These are phyloP conservation scores for Pygoscelis adeliae DNA, from an alignment of 2,113 vertebrate genomes.

Conservation along the genomic window DNA sequence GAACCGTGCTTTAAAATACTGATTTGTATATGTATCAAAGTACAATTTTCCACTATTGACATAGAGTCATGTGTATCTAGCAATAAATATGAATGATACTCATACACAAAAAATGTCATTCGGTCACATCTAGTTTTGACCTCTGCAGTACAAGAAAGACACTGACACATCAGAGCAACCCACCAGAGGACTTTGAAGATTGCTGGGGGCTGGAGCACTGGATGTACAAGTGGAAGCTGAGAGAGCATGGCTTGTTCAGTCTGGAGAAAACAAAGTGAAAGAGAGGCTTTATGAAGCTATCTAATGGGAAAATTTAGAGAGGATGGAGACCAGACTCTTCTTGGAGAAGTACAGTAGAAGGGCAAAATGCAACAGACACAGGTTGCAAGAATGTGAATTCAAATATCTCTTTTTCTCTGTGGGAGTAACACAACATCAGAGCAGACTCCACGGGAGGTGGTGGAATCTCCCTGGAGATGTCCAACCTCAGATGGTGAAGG, in stretches of 20 bases:
- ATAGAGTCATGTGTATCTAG: not conserved
- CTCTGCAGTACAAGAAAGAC: not conserved
- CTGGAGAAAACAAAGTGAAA: not conserved
- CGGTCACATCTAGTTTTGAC: not conserved
- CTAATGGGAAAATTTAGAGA: not conserved
- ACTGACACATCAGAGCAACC: not conserved
- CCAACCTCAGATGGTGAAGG: not conserved
- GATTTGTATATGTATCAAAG: not conserved
- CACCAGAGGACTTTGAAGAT: not conserved
- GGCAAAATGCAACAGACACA: not conserved
- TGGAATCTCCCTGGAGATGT: not conserved
- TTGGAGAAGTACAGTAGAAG: not conserved
- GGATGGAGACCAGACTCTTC: not conserved
- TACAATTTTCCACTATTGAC: not conserved
- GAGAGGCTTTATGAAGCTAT: not conserved
- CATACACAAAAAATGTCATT: fast-evolving
- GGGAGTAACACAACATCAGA: not conserved
- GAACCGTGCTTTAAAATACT: not conserved
- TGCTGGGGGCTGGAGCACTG: not conserved
- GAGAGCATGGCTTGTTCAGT: not conserved
- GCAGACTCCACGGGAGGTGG: not conserved
- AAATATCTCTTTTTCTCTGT: not conserved
- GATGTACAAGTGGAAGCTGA: not conserved
- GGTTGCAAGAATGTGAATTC: not conserved
- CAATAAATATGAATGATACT: not conserved